Conservation (phyloP, 2,797 vertebrate species). For the Lepus oiostolus region DNA sequence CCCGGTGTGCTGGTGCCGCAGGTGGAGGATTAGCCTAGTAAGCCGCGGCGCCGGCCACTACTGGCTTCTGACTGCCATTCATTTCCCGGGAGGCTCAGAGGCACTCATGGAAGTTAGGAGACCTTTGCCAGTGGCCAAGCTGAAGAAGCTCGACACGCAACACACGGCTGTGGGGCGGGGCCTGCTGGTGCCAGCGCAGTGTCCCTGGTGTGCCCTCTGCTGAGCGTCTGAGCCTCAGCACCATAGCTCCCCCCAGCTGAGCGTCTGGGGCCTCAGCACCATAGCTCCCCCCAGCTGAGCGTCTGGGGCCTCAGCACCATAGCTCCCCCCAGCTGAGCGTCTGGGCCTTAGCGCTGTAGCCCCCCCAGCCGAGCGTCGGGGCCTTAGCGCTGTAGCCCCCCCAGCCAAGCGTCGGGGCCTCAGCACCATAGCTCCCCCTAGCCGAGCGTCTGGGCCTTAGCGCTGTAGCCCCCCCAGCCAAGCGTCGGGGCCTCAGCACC, state of each 20-base stretch:
- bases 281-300: background rate
- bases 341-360: background rate
- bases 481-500: too few species aligned
- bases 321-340: background rate
- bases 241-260: fast-evolving
- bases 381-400: background rate
- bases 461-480: too few species aligned
- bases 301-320: too few species aligned
- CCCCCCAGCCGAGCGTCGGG: too few species aligned
- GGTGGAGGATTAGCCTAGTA: too few species aligned
- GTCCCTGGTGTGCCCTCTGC: too few species aligned
- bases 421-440: background rate
- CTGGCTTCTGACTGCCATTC: background rate
- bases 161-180: too few species aligned
- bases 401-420: too few species aligned
- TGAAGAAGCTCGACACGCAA: background rate
- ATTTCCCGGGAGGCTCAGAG: background rate
- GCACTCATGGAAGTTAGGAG: background rate
- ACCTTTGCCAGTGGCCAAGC: background rate
- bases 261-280: too few species aligned
- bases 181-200: too few species aligned
- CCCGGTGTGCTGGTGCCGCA: too few species aligned
- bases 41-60: background rate
- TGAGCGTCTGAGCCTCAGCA: too few species aligned
- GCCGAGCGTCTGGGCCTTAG: background rate